These are phyloP conservation scores for Peromyscus maniculatus DNA, from an alignment of 2,113 vertebrate species.

Conservation along the genomic window DNA sequence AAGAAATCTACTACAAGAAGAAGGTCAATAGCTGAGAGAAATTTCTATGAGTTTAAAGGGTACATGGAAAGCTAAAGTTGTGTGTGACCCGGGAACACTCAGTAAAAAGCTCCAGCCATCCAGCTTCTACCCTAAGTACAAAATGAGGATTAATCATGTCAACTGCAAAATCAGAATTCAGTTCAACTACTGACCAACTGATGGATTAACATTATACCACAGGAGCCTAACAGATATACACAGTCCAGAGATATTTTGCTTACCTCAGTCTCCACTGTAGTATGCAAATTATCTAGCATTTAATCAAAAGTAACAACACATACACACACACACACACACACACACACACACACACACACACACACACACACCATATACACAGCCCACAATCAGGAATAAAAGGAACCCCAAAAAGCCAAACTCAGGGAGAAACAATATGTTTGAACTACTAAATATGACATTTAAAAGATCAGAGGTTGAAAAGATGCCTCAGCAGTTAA, in stretches of 20 bases:
- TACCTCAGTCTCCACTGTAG: neutral
- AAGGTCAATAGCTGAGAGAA: neutral
- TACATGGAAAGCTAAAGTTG: neutral
- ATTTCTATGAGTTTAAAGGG: neutral
- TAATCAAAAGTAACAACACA: neutral
- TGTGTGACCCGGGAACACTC: neutral
- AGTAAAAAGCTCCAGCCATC: neutral
- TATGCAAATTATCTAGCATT: neutral
- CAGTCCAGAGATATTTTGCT: neutral
- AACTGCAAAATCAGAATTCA: slow-evolving; percentile 13
- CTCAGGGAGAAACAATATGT: neutral
- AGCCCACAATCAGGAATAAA: neutral
- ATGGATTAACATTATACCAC: neutral
- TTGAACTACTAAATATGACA: neutral
- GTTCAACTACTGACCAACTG: neutral
- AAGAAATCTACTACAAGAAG: neutral
- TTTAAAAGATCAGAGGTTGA: neutral
- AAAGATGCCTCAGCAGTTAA: neutral
- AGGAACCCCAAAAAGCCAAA: neutral
- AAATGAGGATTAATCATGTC: neutral
- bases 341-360: neutral
- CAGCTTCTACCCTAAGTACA: neutral
- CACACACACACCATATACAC: neutral
- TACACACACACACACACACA: neutral
- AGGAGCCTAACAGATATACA: neutral